Evolutionary conservation across 1,140 invertebrate species (phyloP).

Genomic region (Eulimnadia texana): DNA sequence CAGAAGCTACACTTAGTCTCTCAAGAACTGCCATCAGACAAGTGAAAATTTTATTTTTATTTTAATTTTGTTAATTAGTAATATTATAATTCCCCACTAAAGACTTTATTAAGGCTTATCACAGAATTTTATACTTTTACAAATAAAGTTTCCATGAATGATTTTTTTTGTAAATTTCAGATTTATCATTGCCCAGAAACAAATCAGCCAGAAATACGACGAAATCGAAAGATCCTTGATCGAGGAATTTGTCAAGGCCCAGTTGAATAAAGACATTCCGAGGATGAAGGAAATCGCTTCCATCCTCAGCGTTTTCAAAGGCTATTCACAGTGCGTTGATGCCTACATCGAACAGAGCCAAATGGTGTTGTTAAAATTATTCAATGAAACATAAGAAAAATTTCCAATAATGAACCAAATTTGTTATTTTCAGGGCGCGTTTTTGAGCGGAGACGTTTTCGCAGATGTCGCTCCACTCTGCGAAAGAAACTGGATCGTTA

Average conservation of each 20-base stretch:
- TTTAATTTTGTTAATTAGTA: no score
- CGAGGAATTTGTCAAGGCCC: constrained; percentile 85
- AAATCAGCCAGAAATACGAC: constrained; percentile 86
- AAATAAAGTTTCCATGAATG: no score
- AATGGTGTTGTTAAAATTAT: constrained; percentile 42
- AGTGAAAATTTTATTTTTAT: no score
- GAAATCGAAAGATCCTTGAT: constrained; percentile 85
- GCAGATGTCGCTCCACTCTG: constrained; percentile 79
- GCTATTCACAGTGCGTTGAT: constrained; percentile 89
- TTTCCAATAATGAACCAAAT: no score
- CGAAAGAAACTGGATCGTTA: constrained; percentile 70
- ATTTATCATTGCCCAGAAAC: constrained; percentile 50
- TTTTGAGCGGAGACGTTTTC: constrained; percentile 74
- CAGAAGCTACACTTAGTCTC: constrained; percentile 91
- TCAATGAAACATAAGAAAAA: no score
- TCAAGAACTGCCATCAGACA: constrained; percentile 75
- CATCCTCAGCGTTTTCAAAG: constrained; percentile 87
- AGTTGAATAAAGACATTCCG: constrained; percentile 51
- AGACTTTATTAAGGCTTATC: no score
- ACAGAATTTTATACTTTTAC: no score
- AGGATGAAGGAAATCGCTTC: constrained; percentile 87
- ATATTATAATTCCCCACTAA: no score
- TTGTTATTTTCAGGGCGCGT: constrained; percentile 40
- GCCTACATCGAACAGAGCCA: constrained; percentile 95
- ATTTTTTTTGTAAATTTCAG: no score